Base-by-base conservation (phyloP, 1,140 invertebrate genomes). In the Belonocnema kinseyi region DNA sequence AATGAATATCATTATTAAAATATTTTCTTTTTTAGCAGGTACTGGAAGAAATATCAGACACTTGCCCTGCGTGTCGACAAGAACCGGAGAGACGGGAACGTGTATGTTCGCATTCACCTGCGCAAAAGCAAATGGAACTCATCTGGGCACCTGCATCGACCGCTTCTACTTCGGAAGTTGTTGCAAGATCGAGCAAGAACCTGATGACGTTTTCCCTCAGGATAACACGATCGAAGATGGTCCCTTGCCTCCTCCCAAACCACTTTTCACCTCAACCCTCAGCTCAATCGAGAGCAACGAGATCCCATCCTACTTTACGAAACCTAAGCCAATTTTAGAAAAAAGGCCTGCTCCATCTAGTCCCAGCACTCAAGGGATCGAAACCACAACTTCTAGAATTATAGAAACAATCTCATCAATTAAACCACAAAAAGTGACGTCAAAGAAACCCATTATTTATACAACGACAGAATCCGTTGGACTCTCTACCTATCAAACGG, bases 61-160 rank as follows among this genome's bases (percentile, higher is more conserved):
- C 83, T 91, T 97, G 81, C 95, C 96, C 50, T 98, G 97, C 90
- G 94, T 97, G 85, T 96, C 95, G 71, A 94, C 95, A 85, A 93
- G 94, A 86, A 95, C 94, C 21, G 95, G 94, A 6, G 94, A 96
- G 80, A 95, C 94, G 73, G 97, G 97, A 11, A 93, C 97, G 11
- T 98, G 97, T 86, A 98, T 98, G 97, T 98, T 98, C 88, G 97
- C 97, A 74, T 97, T 97, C 89, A 96, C 97, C 79, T 98, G 97
- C 87, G 94, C 97, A 50, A 97, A 97, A 92, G 94, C 95, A 40
- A 97, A 98, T 88, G 97, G 97, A 46, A 96, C 96, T 2, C 97
- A 98, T 85, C 91, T 98, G 77, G 97, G 97, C 72, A 97, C 96
- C 6, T 98, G 97, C 88, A 96, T 97, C 86, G 97, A 98, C 90